Evolutionary conservation across 2,113 vertebrate species (phyloP).

Genomic region (Lagopus leucura): DNA sequence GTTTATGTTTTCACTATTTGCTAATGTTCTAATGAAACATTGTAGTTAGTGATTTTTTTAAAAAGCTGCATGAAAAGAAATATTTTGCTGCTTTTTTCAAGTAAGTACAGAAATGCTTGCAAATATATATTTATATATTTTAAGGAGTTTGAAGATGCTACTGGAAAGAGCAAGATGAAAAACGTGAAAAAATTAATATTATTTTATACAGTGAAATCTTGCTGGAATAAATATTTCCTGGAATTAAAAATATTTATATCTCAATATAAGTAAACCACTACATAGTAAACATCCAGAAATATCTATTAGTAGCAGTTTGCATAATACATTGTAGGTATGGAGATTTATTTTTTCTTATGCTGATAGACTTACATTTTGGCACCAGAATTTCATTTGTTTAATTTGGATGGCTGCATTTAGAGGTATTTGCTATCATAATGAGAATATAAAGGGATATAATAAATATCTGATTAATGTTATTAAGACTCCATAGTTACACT

Average conservation of each 20-base stretch:
- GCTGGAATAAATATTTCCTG: background rate
- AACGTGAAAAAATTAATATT: background rate
- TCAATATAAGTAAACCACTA: background rate
- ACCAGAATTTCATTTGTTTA: background rate
- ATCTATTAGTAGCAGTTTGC: background rate
- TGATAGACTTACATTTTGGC: background rate
- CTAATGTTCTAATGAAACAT: background rate
- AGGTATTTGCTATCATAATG: slow-evolving; percentile 1
- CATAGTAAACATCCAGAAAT: background rate
- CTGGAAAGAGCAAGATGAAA: background rate
- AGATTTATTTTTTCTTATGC: background rate
- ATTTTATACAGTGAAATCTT: background rate
- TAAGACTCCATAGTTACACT: background rate
- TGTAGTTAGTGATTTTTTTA: background rate
- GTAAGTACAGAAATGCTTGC: background rate
- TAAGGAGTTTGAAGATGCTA: background rate
- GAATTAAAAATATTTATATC: background rate
- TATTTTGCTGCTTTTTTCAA: background rate
- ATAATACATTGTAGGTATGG: background rate
- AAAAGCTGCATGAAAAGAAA: background rate
- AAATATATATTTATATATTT: background rate
- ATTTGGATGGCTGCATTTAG: background rate
- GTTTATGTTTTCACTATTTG: background rate
- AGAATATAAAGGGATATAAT: background rate
- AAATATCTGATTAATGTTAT: background rate